Conservation (phyloP, 2,888 invertebrate genomes). For the Hirtodrosophila histrioides region DNA sequence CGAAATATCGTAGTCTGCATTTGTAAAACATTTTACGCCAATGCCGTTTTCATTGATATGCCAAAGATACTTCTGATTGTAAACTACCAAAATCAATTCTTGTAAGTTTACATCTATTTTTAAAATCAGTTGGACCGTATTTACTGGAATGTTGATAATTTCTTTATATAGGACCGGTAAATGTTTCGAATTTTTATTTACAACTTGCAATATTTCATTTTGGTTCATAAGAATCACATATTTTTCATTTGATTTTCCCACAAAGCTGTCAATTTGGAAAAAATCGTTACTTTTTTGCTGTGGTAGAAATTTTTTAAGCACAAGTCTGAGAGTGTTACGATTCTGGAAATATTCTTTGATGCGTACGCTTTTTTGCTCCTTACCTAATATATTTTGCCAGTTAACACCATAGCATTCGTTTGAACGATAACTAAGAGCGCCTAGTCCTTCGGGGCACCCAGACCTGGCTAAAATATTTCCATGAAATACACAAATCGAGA, state of each 20-base stretch:
- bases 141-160: conserved; percentile 24
- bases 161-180: conserved; percentile 56
- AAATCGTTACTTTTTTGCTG: conserved; percentile 6
- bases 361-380: conserved; percentile 24
- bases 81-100: conserved; percentile 85
- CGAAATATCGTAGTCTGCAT: conserved; percentile 85
- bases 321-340: conserved; percentile 50
- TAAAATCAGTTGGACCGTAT: conserved; percentile 61
- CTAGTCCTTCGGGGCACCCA: conserved; percentile 69
- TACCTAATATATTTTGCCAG: conserved; percentile 17
- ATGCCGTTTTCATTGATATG: conserved; percentile 70
- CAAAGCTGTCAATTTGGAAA: conserved; percentile 48
- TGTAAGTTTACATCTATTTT: conserved; percentile 52
- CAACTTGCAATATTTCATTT: conserved; percentile 47
- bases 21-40: conserved; percentile 87
- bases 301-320: conserved; percentile 49
- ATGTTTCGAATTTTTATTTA: conserved; percentile 11
- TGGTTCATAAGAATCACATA: conserved; percentile 63
- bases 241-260: conserved; percentile 23
- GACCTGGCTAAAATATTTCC: conserved; percentile 54
- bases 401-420: conserved; percentile 76
- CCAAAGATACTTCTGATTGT: conserved; percentile 86
- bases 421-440: conserved; percentile 70
- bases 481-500: conserved; percentile 72
- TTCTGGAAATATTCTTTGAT: conserved; percentile 65